phyloP scores from a whole-genome alignment of 2,797 vertebrate genomes.

The Schizothorax lantsangensis region DNA sequence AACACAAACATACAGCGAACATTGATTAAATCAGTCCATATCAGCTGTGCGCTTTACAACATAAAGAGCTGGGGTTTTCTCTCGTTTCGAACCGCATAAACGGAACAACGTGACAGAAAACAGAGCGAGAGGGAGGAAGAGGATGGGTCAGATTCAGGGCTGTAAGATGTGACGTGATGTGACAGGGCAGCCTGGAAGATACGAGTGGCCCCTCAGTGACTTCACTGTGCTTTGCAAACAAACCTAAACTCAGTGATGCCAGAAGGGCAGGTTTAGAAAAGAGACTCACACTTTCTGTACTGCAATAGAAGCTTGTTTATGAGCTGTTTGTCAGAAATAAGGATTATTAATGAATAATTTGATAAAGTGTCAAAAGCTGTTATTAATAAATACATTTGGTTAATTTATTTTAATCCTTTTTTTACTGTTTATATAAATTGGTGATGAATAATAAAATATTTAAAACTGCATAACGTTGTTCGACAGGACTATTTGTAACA shows the following conservation, averaged over 20 bases:
- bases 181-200: slow-evolving; percentile 76
- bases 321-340: neutral
- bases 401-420: neutral
- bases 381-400: neutral
- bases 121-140: neutral
- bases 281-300: neutral
- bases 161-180: slow-evolving; percentile 66
- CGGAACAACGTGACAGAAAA: slow-evolving; percentile 15
- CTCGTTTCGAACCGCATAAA: neutral
- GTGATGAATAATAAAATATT: neutral
- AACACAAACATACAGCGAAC: neutral
- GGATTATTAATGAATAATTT: neutral
- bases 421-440: neutral
- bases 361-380: neutral
- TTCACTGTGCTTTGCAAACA: slow-evolving; percentile 67
- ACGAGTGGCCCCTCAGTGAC: slow-evolving; percentile 76
- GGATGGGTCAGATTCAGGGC: slow-evolving; percentile 38
- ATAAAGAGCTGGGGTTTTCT: neutral
- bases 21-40: slow-evolving; percentile 3
- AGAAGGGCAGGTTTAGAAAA: slow-evolving; percentile 24
- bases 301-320: neutral
- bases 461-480: no score
- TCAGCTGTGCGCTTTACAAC: neutral
- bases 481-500: no score
- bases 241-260: slow-evolving; percentile 46